These are phyloP conservation scores for Echeneis naucrates DNA, from an alignment of 2,797 vertebrate species.

Conservation along the genomic window DNA sequence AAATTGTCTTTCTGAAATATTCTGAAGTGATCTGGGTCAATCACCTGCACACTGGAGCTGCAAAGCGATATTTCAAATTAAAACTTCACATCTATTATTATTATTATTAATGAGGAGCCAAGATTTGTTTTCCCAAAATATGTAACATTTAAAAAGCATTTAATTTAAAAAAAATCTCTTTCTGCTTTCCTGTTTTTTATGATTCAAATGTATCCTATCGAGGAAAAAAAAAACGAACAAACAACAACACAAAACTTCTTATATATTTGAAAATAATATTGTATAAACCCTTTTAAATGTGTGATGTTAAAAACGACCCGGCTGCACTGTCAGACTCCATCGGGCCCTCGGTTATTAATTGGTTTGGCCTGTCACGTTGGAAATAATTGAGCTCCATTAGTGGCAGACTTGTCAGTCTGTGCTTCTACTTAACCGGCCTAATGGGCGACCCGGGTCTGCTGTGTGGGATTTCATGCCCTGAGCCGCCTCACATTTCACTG, in stretches of 20 bases:
- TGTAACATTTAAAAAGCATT: too few species aligned
- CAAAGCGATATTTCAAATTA: not conserved
- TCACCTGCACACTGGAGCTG: not conserved
- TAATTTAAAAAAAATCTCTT: not conserved
- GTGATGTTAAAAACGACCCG: not conserved
- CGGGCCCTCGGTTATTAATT: conserved; percentile 74
- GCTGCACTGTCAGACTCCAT: conserved; percentile 77
- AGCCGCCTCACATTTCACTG: conserved; percentile 66
- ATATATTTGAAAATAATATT: not conserved
- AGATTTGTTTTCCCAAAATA: too few species aligned
- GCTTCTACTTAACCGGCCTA: conserved; percentile 83
- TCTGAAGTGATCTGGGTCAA: not conserved
- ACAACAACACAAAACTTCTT: too few species aligned
- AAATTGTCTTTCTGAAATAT: too few species aligned
- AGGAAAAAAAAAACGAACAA: too few species aligned
- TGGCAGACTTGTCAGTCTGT: conserved; percentile 81
- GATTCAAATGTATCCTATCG: too few species aligned
- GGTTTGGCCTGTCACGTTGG: conserved; percentile 80
- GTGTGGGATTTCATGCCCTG: conserved; percentile 66
- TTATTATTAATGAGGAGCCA: not conserved
- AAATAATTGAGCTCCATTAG: conserved; percentile 84
- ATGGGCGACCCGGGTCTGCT: conserved; percentile 73
- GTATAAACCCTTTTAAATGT: not conserved
- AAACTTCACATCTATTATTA: not conserved
- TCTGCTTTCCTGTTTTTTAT: too few species aligned